These are phyloP conservation scores for Aurelia aurita DNA, from an alignment of 30 jellyfish, hydroid and myxozoan genomes.

Conservation along the genomic window DNA sequence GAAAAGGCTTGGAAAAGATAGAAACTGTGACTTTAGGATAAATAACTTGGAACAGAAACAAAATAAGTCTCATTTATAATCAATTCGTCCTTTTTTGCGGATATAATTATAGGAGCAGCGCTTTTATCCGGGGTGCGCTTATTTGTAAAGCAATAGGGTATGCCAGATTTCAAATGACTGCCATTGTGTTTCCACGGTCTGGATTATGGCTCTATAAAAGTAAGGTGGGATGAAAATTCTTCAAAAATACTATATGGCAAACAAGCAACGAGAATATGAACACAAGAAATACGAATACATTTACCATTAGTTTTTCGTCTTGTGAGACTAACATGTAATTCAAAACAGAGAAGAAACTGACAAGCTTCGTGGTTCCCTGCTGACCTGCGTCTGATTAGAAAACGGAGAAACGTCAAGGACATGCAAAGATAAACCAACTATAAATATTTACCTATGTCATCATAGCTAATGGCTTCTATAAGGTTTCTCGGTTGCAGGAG, in stretches of 20 bases:
- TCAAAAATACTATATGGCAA: too few relatives aligned
- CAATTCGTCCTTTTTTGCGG: not conserved
- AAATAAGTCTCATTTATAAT: not conserved
- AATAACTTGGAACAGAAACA: not conserved
- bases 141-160: not conserved
- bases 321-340: constrained; percentile 85
- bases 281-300: not conserved
- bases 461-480: not conserved
- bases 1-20: not conserved
- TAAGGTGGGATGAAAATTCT: too few relatives aligned
- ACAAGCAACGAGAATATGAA: not conserved
- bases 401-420: not conserved
- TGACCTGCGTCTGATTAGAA: constrained; percentile 72
- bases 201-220: too few relatives aligned
- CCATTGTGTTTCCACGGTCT: too few relatives aligned
- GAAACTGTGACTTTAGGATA: not conserved
- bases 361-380: constrained; percentile 90
- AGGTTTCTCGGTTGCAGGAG: too few relatives aligned
- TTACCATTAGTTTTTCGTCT: constrained; percentile 88
- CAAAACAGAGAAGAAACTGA: constrained; percentile 85
- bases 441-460: not conserved
- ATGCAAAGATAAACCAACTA: not conserved
- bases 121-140: not conserved
- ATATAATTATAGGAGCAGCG: not conserved
- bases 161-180: too few relatives aligned